phyloP scores from a whole-genome alignment of 92 coral and sea anemone genomes.

The Phenganax subtilis region DNA sequence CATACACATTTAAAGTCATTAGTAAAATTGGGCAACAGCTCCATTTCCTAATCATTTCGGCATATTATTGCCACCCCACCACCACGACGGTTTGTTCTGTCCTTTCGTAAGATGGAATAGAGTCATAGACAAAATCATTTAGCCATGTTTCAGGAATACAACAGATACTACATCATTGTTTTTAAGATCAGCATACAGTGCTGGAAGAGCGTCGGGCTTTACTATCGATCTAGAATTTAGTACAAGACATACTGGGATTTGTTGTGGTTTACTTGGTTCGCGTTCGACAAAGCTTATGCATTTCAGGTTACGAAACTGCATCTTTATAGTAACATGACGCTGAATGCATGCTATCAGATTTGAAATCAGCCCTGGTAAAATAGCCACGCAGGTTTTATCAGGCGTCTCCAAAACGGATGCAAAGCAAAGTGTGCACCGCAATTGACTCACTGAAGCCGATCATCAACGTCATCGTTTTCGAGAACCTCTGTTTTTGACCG shows the following conservation, averaged over 20 bases:
- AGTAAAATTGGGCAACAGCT: slow-evolving; percentile 12
- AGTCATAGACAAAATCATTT: neutral
- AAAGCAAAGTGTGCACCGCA: too few species aligned
- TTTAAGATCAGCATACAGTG: slow-evolving; percentile 49
- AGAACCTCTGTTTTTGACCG: too few species aligned
- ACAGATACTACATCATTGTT: slow-evolving; percentile 44
- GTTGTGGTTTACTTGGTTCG: too few species aligned
- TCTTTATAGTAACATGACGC: too few species aligned
- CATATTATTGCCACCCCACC: slow-evolving; percentile 49
- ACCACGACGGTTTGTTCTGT: slow-evolving; percentile 23
- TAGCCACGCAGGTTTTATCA: too few species aligned
- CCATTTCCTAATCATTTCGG: slow-evolving; percentile 46
- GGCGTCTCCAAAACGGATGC: too few species aligned
- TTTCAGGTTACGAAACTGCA: too few species aligned
- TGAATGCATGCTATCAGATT: too few species aligned
- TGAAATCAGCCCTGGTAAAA: too few species aligned
- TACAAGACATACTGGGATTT: slow-evolving; percentile 16
- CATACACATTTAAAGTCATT: slow-evolving; percentile 52
- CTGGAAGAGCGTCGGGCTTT: slow-evolving; percentile 14
- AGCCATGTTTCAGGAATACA: slow-evolving; percentile 37
- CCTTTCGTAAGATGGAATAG: slow-evolving; percentile 44
- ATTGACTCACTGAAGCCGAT: too few species aligned
- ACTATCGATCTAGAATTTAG: slow-evolving; percentile 46
- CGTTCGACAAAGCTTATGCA: too few species aligned
- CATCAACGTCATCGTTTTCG: too few species aligned